Evolutionary conservation across 2,797 vertebrate species (phyloP), one percentile per base, ranked within the genome.

Genomic region (Catamblyrhynchus diadema): DNA sequence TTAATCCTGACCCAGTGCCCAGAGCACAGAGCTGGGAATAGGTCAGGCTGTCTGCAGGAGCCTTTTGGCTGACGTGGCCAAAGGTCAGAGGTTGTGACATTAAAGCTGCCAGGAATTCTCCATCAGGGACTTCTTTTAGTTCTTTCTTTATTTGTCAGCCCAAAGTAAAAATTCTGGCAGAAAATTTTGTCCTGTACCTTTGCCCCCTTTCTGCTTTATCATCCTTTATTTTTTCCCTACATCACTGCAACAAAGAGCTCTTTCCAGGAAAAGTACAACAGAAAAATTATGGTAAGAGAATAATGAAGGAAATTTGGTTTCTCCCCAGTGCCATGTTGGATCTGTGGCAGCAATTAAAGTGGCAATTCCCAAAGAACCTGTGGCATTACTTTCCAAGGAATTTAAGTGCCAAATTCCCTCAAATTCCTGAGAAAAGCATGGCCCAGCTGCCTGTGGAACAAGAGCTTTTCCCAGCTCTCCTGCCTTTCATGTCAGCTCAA

Each of bases 21-120:
- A 65, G 51, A 72, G 27, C 27, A 4, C 28, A 23, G 57, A 3
- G 16, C 62, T 81, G 86, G 62, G 65, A 84, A 54, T 8, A 33
- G 14, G 1, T 27, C 11, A 0, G 41, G 39, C 33, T 47, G 61
- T 50, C 87, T 81, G 50, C 87, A 65, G 93, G 74, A 92, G 65
- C 14, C 61, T 74, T 90, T 60, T 67, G 65, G 86, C 70, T 91
- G 74, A 81, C 13, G 25, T 64, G 59, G 39, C 45, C 50, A 7
- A 42, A 71, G 91, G 90, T 88, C 88, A 81, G 87, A 73, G 74
- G 81, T 48, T 80, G 84, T 48, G 89, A 77, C 84, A 51, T 56
- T 6, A 28, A 79, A 86, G 73, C 70, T 72, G 35, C 32, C 15
- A 71, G 70, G 73, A 94, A 95, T 95, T 94, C 87, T 69, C 59